A percentile compares a stretch with the other conserved stretches of the same genome.
Evolutionary conservation across 2,888 invertebrate species (phyloP).

Genomic region (Drosophila putrida): DNA sequence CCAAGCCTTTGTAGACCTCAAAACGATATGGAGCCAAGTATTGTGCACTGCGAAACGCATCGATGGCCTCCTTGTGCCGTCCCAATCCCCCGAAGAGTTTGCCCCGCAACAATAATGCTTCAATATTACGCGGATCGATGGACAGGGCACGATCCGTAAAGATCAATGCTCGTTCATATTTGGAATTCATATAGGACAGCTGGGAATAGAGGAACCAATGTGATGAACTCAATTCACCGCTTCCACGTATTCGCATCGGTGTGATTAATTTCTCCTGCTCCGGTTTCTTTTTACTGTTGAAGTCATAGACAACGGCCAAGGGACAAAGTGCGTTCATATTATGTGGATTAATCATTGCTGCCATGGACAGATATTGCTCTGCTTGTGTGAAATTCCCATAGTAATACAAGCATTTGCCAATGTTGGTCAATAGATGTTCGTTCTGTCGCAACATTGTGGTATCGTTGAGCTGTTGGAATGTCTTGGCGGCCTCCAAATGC

Average conservation of each 20-base stretch:
- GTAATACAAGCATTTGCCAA: slow-evolving; percentile 91
- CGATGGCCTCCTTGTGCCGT: slow-evolving; percentile 81
- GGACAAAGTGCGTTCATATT: slow-evolving; percentile 88
- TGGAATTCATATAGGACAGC: slow-evolving; percentile 87
- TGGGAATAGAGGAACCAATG: slow-evolving; percentile 93
- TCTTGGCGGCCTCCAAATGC: slow-evolving; percentile 89
- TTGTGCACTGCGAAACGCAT: slow-evolving; percentile 78
- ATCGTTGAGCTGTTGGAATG: slow-evolving; percentile 89
- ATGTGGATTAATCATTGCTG: slow-evolving; percentile 86
- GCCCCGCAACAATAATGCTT: slow-evolving; percentile 90
- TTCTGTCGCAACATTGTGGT: slow-evolving; percentile 89
- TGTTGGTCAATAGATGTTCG: slow-evolving; percentile 88
- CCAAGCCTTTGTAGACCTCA: slow-evolving; percentile 92
- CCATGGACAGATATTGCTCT: slow-evolving; percentile 85
- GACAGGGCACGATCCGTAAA: slow-evolving; percentile 91
- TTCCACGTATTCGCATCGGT: slow-evolving; percentile 62
- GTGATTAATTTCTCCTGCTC: slow-evolving; percentile 88
- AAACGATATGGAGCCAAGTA: slow-evolving; percentile 83
- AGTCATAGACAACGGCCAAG: slow-evolving; percentile 87
- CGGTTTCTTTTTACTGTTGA: slow-evolving; percentile 87
- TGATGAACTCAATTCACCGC: slow-evolving; percentile 87
- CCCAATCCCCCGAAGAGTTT: slow-evolving; percentile 81
- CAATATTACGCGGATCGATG: slow-evolving; percentile 89
- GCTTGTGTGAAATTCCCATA: slow-evolving; percentile 90
- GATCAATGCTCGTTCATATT: slow-evolving; percentile 89